Base-by-base conservation (phyloP, 2,888 invertebrate species). In the Synanthedon andrenaeformis region DNA sequence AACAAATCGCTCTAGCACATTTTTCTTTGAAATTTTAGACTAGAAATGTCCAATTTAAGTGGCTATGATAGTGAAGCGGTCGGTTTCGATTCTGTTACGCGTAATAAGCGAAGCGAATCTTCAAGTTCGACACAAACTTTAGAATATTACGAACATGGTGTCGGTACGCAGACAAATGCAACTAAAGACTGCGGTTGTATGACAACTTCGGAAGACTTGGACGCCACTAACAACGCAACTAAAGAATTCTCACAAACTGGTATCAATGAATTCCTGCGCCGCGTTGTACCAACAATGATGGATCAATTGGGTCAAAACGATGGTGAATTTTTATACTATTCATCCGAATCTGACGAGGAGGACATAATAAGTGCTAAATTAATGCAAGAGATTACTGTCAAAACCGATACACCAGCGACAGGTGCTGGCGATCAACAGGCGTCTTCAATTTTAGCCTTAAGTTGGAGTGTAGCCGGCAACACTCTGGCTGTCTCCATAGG, bases 331-430 rank as follows among this genome's bases (percentile, higher is more conserved):
- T 41, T 62, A 0, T 68, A 67, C 54, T 67, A 72, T 13, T 82
- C 83, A 0, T 82, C 84, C 0, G 86, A 86, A 55, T 80, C 82
- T 0, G 86, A 87, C 0, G 82, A 82, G 2, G 86, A 84, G 4
- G 85, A 84, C 0, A 55, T 64, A 0, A 11, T 79, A 0, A 52
- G 59, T 0, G 80, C 82, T 0, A 81, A 77, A 51, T 42, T 82
- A 1, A 59, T 81, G 2, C 84, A 85, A 58, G 79, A 82, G 56
- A 66, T 85, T 0, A 69, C 68, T 4, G 57, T 74, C 0, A 65
- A 63, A 1, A 62, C 62, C 0, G 76, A 79, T 1, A 55, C 63
- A 0, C 56, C 64, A 0, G 61, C 60, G 0, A 51, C 68, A 4
- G 82, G 80, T 0, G 70, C 72, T 0, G 85, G 84, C 0, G 85